phyloP scores from a whole-genome alignment of 2,113 vertebrate genomes.

The Cochlearius cochlearius region DNA sequence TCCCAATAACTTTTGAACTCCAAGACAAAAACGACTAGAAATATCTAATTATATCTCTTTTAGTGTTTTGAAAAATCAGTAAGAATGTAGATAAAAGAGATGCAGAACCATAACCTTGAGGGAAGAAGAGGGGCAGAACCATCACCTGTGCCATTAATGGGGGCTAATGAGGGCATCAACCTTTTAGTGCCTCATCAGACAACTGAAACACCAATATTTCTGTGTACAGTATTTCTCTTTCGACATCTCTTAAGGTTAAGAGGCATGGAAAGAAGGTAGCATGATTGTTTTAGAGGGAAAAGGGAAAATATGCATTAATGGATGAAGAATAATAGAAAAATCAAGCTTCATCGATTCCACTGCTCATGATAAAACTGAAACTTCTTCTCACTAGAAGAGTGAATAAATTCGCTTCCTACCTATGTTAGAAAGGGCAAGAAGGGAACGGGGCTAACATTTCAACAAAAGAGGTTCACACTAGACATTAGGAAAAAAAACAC shows the following conservation, averaged over 20 bases:
- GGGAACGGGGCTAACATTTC: not conserved
- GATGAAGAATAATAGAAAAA: not conserved
- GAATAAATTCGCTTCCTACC: not conserved
- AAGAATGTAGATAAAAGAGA: not conserved
- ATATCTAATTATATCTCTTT: not conserved
- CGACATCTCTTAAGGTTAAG: not conserved
- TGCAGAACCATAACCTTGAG: not conserved
- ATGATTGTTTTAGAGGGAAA: not conserved
- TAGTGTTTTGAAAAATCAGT: not conserved
- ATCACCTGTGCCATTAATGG: not conserved
- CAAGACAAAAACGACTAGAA: not conserved
- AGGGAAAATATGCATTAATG: not conserved
- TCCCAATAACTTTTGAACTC: not conserved
- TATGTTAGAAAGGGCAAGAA: not conserved
- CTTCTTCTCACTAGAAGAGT: too few species aligned
- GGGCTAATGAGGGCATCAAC: not conserved
- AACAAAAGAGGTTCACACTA: not conserved
- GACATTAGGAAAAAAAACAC: not conserved
- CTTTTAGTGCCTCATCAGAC: not conserved
- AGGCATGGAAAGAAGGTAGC: not conserved
- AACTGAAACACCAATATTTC: not conserved
- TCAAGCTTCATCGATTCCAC: not conserved
- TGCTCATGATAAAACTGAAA: not conserved
- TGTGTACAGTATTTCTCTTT: not conserved
- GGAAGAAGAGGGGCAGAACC: not conserved